A percentile compares a stretch with the other conserved stretches of the same genome.
Evolutionary conservation across 2,888 invertebrate species (phyloP).

Genomic region (Nesidiocoris tenuis): DNA sequence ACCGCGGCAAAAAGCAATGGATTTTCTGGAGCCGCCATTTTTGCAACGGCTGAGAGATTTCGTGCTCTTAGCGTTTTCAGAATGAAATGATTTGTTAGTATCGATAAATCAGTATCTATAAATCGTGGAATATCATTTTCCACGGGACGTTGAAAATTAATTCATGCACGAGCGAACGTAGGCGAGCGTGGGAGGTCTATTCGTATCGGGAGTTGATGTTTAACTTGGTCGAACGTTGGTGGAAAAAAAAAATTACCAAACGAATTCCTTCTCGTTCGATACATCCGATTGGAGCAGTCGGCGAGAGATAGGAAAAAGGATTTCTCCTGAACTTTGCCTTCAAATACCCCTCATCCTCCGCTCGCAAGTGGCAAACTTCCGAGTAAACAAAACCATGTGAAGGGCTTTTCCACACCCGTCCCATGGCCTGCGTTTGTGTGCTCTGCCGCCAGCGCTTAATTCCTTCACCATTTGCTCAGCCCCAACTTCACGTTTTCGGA

Average conservation of each 20-base stretch:
- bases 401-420: neutral
- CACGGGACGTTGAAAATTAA: too few species aligned
- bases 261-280: neutral
- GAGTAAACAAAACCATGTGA: conserved; percentile 33
- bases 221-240: too few species aligned
- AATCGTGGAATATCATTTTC: too few species aligned
- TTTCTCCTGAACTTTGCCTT: neutral
- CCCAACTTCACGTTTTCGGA: neutral
- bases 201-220: too few species aligned
- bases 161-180: too few species aligned
- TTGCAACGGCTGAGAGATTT: too few species aligned
- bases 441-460: neutral
- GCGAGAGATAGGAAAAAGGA: neutral
- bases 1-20: too few species aligned
- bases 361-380: conserved; percentile 18
- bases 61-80: too few species aligned
- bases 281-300: neutral
- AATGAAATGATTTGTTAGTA: too few species aligned
- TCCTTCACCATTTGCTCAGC: neutral
- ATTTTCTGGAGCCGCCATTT: too few species aligned
- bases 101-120: too few species aligned
- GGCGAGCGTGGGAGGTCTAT: too few species aligned
- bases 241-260: neutral
- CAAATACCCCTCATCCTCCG: neutral
- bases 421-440: neutral